phyloP scores from a whole-genome alignment of 2,113 vertebrate species.

The Picathartes gymnocephalus region DNA sequence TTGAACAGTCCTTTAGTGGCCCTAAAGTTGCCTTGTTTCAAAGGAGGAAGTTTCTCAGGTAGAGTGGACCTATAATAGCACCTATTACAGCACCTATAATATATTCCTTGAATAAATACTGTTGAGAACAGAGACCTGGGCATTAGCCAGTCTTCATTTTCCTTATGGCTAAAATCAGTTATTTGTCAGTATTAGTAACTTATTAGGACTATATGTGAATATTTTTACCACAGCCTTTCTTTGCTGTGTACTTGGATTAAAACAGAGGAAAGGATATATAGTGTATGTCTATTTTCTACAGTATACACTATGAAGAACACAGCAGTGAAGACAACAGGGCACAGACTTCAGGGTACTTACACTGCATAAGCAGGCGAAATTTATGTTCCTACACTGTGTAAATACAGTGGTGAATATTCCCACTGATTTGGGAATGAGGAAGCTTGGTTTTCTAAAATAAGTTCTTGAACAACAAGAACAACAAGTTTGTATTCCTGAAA shows the following conservation, averaged over 20 bases:
- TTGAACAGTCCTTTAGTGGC: neutral
- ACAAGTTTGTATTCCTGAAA: neutral
- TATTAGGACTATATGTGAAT: neutral
- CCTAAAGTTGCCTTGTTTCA: neutral
- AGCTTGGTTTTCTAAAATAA: neutral
- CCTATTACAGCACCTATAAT: neutral
- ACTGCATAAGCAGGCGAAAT: neutral
- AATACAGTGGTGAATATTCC: neutral
- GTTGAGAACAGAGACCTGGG: neutral
- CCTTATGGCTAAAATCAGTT: neutral
- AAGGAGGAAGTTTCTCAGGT: neutral
- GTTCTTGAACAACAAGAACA: neutral
- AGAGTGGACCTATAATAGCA: neutral
- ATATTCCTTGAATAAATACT: neutral
- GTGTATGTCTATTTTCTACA: neutral
- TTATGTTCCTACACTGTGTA: neutral
- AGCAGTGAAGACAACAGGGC: neutral
- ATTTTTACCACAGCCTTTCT: neutral
- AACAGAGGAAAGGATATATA: neutral
- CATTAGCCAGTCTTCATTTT: neutral
- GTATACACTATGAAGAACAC: neutral
- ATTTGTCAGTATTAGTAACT: neutral
- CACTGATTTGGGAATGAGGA: neutral
- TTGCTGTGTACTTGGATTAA: neutral
- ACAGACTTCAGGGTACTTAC: neutral